Percentiles rank a stretch among this genome's conserved stretches.
phyloP scores from a whole-genome alignment of 2,888 invertebrate species.

The Mesochorus sp. region DNA sequence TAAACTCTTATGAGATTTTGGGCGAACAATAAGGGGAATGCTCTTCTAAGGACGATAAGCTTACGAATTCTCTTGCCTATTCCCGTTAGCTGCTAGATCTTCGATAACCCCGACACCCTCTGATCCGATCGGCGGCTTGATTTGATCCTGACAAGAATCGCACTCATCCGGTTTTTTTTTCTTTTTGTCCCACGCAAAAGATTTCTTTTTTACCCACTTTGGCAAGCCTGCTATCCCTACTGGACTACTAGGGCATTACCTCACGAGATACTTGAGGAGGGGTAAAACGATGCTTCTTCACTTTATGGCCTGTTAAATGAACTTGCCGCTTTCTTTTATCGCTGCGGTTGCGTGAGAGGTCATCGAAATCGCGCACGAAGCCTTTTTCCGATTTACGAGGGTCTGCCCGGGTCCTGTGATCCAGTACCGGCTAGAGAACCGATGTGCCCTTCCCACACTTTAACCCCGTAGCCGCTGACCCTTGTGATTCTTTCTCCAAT shows the following conservation, averaged over 20 bases:
- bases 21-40: conserved; percentile 1
- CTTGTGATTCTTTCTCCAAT: conserved; percentile 26
- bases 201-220: conserved; percentile 39
- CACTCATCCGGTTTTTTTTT: conserved; percentile 9
- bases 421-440: conserved; percentile 52
- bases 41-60: conserved; percentile 53
- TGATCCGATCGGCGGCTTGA: conserved; percentile 46
- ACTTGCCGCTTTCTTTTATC: conserved; percentile 79
- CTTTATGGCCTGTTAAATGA: conserved; percentile 81
- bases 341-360: conserved; percentile 69
- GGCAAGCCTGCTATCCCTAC: conserved; percentile 45
- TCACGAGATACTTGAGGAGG: conserved; percentile 38
- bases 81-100: conserved; percentile 56
- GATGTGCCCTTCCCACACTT: conserved; percentile 55
- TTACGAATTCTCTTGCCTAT: conserved; percentile 46
- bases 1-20: conserved; percentile 18
- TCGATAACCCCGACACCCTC: conserved; percentile 62
- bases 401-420: conserved; percentile 65
- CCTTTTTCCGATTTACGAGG: conserved; percentile 75
- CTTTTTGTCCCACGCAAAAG: conserved; percentile 34
- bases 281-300: conserved; percentile 63
- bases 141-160: conserved; percentile 28
- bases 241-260: conserved; percentile 43
- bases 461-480: conserved; percentile 35
- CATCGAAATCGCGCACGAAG: conserved; percentile 68